These are phyloP conservation scores for Wiebesia pumilae DNA, from an alignment of 1,140 invertebrate species.

Conservation along the genomic window DNA sequence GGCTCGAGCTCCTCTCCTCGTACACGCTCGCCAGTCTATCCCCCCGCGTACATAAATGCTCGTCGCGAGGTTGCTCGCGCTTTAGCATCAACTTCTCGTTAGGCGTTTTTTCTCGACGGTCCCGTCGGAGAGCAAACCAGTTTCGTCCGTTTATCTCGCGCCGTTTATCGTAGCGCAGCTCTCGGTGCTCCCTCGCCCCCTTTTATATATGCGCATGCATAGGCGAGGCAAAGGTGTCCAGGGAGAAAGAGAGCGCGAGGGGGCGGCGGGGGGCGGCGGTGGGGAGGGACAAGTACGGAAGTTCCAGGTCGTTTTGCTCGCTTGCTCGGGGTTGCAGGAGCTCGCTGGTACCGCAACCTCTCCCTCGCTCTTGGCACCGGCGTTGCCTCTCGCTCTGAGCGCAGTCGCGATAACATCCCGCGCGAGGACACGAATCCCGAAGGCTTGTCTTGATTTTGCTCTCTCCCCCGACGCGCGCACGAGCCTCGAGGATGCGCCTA, in stretches of 20 bases:
- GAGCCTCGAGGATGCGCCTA: neutral
- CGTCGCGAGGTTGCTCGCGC: slow-evolving; percentile 39
- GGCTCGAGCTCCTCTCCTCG: neutral
- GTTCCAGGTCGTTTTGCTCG: neutral
- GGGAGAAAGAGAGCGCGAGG: neutral
- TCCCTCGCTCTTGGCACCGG: neutral
- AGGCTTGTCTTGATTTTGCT: slow-evolving; percentile 34
- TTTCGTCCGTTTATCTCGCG: slow-evolving; percentile 62
- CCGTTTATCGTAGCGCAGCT: slow-evolving; percentile 56
- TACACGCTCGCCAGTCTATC: neutral
- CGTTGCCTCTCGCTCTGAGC: neutral
- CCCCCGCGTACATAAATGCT: neutral
- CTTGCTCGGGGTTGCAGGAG: neutral
- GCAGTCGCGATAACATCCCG: neutral
- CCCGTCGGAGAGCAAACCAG: slow-evolving; percentile 55
- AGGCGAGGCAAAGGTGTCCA: neutral
- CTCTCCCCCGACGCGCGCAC: neutral
- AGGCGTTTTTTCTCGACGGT: slow-evolving; percentile 57
- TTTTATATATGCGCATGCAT: neutral
- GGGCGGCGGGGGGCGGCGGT: neutral
- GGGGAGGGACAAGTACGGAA: neutral
- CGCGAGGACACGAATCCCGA: slow-evolving; percentile 12
- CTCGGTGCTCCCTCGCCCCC: neutral
- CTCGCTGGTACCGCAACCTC: neutral
- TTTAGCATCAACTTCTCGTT: slow-evolving; percentile 63